phyloP scores from a whole-genome alignment of 2,888 invertebrate species.

The Phlogophora meticulosa region DNA sequence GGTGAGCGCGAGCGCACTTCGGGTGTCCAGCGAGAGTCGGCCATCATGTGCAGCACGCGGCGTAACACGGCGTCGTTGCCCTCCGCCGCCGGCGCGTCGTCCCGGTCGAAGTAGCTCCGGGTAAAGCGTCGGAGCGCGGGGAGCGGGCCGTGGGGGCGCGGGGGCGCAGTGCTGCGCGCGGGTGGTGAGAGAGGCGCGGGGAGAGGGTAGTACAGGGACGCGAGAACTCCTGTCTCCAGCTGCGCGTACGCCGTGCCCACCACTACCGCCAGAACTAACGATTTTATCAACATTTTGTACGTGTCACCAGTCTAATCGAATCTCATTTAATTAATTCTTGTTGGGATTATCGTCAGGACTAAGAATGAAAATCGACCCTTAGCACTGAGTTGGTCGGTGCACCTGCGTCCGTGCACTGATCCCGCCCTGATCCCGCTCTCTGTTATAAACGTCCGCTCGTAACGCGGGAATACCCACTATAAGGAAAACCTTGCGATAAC shows the following conservation, averaged over 20 bases:
- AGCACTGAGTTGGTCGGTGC: not conserved
- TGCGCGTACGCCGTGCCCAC: conserved; percentile 48
- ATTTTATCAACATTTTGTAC: conserved; percentile 32
- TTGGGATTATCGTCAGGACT: too few species aligned
- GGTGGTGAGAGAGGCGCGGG: conserved; percentile 1
- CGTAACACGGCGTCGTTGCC: conserved; percentile 58
- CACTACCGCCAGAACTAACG: conserved; percentile 10
- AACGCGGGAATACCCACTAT: conserved; percentile 41
- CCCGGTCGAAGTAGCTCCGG: conserved; percentile 63
- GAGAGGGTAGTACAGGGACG: conserved; percentile 61
- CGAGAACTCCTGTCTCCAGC: conserved; percentile 57
- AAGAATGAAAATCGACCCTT: too few species aligned
- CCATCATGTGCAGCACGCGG: conserved; percentile 48
- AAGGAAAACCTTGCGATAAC: conserved; percentile 29
- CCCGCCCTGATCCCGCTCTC: not conserved
- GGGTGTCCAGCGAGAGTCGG: conserved; percentile 65
- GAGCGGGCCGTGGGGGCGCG: conserved; percentile 2
- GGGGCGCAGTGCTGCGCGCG: not conserved
- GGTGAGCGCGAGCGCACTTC: conserved; percentile 52
- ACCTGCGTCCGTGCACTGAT: not conserved
- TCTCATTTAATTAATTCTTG: not conserved
- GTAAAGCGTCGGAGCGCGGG: not conserved
- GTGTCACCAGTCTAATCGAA: not conserved
- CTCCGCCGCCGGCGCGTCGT: conserved; percentile 35
- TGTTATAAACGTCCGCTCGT: conserved; percentile 7